These are phyloP conservation scores for Glareola pratincola DNA, from an alignment of 2,113 vertebrate genomes.

Conservation along the genomic window DNA sequence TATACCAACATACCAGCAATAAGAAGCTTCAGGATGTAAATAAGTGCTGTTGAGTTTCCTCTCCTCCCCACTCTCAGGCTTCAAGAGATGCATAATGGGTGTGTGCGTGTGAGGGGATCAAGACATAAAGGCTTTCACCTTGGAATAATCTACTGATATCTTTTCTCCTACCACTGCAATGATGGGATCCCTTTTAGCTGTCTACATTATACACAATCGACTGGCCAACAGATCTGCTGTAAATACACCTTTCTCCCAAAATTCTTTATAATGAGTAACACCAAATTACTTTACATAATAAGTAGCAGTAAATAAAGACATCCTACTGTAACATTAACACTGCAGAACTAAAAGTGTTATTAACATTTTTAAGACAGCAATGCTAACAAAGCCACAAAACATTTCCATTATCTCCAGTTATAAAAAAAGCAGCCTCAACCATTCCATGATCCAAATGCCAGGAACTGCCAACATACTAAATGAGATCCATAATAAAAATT, in stretches of 20 bases:
- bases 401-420: not conserved
- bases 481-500: not conserved
- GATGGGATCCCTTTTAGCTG: not conserved
- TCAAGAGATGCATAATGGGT: not conserved
- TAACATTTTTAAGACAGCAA: not conserved
- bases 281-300: not conserved
- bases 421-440: not conserved
- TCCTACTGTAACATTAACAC: not conserved
- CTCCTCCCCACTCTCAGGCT: not conserved
- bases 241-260: not conserved
- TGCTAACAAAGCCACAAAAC: not conserved
- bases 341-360: not conserved
- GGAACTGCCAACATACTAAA: not conserved
- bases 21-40: not conserved
- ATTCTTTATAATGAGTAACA: not conserved
- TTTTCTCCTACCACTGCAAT: not conserved
- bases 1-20: not conserved
- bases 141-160: not conserved
- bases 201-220: not conserved
- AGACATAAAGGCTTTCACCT: not conserved
- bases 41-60: not conserved
- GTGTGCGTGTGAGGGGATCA: accelerated
- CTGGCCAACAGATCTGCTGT: not conserved
- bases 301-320: not conserved
- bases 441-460: not conserved